Base-by-base conservation (phyloP, 1,140 invertebrate genomes). In the Charaxes varanes region DNA sequence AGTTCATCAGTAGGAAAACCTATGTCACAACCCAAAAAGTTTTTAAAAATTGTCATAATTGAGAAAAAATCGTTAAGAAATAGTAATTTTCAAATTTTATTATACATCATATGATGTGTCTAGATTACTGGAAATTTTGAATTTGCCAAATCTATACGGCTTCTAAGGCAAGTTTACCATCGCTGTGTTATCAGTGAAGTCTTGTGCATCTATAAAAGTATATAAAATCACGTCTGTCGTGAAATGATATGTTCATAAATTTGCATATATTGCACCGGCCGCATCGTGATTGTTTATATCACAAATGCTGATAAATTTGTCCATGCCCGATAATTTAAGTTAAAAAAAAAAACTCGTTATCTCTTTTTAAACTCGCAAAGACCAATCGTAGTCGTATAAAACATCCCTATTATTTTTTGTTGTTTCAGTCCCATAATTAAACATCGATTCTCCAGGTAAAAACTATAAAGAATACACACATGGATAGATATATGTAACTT, bases 31-130 rank as follows among this genome's bases (percentile, higher is more conserved):
- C 36, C 36, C 40, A 54, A 65, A 56, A 81, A 54, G 63, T 65
- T 45, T 11, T 70, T 64, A 58, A 76, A 69, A 67, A 67, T 44
- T 61, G 57, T 53, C 77, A 81, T 81, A 64, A 62, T 71, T 63
- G 63, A 38, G 30, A 58, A 62, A 54, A 70, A 63, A 66, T 32
- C 43, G 66, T 65, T 57, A 52, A 65, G 47, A 46, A 50, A 40
- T 52, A 53, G 35, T 40, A 45, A 46, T 42, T 48, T 41, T 23
- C 37, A 50, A 53, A 52, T 37, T 26, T 50, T 45, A 44, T 40
- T 36, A 52, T 40, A 57, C 41, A 48, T 50, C 10, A 27, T 30
- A 47, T 30, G 35, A 51, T 41, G 30, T 19, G 40, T 36, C 67
- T 71, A 68, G 62, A 67, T 73, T 60, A 44, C 53, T 45, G 19